phyloP scores from a whole-genome alignment of 2,113 vertebrate species.

The Elephas maximus region DNA sequence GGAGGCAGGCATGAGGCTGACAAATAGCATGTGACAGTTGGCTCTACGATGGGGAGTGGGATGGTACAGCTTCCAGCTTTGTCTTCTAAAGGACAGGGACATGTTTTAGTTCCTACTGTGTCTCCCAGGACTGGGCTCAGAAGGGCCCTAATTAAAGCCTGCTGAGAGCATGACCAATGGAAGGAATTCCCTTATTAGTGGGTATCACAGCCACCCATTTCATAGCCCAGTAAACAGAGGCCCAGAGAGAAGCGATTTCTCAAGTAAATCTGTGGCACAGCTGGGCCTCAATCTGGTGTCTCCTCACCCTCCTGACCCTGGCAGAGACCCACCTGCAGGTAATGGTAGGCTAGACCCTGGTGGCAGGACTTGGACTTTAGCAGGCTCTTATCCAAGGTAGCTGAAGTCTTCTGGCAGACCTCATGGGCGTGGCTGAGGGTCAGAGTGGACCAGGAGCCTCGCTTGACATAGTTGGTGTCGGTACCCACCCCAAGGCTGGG shows the following conservation, averaged over 20 bases:
- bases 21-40: neutral
- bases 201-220: neutral
- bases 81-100: conserved; percentile 13
- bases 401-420: conserved; percentile 96
- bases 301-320: neutral
- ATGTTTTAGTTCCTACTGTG: neutral
- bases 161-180: neutral
- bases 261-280: neutral
- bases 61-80: conserved; percentile 10
- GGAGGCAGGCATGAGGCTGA: neutral
- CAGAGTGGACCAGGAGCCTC: conserved; percentile 97
- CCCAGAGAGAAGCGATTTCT: neutral
- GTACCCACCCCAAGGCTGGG: conserved; percentile 90
- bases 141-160: neutral
- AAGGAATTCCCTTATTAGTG: neutral
- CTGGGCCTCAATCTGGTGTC: neutral
- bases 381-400: conserved; percentile 97
- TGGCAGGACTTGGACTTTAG: conserved; percentile 99
- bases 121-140: neutral
- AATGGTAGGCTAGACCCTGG: conserved; percentile 97
- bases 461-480: conserved; percentile 94
- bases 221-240: neutral
- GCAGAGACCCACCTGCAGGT: conserved; percentile 93
- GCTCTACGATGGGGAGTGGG: neutral
- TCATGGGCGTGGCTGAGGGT: conserved; percentile 97